Percentiles rank a stretch among this genome's conserved stretches.
Evolutionary conservation across 2,797 vertebrate species (phyloP).

Genomic region (Myotis findleyi): DNA sequence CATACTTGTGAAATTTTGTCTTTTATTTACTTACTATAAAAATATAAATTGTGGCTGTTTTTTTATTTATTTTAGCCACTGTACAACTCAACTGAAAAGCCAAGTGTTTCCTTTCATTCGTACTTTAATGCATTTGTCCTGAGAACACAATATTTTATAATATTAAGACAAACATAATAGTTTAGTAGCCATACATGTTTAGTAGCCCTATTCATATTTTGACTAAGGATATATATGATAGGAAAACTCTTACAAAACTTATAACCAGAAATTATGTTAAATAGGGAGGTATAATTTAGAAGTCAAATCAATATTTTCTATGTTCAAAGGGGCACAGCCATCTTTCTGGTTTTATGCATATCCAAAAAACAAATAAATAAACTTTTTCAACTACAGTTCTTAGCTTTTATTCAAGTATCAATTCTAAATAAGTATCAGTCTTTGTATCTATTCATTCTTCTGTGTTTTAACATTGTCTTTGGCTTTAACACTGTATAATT

Average conservation of each 20-base stretch:
- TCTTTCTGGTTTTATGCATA: not conserved
- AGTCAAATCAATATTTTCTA: not conserved
- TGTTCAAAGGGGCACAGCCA: not conserved
- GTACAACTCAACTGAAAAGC: not conserved
- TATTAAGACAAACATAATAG: not conserved
- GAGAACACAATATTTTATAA: slow-evolving; percentile 9
- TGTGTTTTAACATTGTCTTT: not conserved
- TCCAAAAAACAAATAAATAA: not conserved
- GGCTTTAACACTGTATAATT: not conserved
- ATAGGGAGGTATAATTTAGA: not conserved
- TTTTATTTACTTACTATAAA: slow-evolving; percentile 2
- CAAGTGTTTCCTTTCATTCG: not conserved
- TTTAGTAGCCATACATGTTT: not conserved
- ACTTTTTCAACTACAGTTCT: not conserved
- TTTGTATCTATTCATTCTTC: not conserved
- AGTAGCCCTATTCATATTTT: not conserved
- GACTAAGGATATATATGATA: not conserved
- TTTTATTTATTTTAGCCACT: not conserved
- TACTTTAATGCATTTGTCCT: not conserved
- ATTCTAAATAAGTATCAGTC: slow-evolving; percentile 6
- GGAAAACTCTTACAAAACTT: not conserved
- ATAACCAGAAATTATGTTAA: slow-evolving; percentile 11
- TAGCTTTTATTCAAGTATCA: slow-evolving; percentile 6
- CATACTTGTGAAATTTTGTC: not conserved
- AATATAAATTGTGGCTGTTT: not conserved